A percentile compares a stretch with the other conserved stretches of the same genome.
These are phyloP conservation scores for Stercorarius parasiticus DNA, from an alignment of 2,113 vertebrate genomes.

Conservation along the genomic window DNA sequence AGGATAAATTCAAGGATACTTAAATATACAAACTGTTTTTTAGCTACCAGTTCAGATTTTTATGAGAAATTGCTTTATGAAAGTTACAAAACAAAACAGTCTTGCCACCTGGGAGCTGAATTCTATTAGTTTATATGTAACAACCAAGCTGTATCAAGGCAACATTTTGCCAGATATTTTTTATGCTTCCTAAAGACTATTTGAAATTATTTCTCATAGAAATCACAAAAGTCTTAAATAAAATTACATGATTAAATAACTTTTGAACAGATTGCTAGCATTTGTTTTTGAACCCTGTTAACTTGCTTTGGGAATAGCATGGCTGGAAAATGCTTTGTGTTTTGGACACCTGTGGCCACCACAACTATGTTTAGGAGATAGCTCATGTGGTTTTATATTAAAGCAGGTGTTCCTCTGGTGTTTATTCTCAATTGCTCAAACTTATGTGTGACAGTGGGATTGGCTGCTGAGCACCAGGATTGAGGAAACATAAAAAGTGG, in stretches of 20 bases:
- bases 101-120: background rate
- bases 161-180: background rate
- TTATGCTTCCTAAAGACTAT: background rate
- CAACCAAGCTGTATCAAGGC: background rate
- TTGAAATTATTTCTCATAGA: background rate
- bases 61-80: background rate
- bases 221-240: background rate
- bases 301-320: background rate
- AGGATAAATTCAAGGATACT: background rate
- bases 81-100: background rate
- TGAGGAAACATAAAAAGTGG: background rate
- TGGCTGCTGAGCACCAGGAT: background rate
- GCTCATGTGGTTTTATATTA: background rate
- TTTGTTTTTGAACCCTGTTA: background rate
- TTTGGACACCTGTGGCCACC: background rate
- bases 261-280: background rate
- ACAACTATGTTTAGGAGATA: background rate
- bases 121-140: background rate
- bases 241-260: background rate
- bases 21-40: background rate
- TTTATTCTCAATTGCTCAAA: background rate
- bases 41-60: background rate
- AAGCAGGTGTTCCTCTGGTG: background rate
- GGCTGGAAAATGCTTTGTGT: background rate
- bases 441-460: rapidly evolving